A percentile compares a stretch with the other conserved stretches of the same genome.
phyloP scores from a whole-genome alignment of 1,140 invertebrate genomes.

The Panagrolaimus sp. region DNA sequence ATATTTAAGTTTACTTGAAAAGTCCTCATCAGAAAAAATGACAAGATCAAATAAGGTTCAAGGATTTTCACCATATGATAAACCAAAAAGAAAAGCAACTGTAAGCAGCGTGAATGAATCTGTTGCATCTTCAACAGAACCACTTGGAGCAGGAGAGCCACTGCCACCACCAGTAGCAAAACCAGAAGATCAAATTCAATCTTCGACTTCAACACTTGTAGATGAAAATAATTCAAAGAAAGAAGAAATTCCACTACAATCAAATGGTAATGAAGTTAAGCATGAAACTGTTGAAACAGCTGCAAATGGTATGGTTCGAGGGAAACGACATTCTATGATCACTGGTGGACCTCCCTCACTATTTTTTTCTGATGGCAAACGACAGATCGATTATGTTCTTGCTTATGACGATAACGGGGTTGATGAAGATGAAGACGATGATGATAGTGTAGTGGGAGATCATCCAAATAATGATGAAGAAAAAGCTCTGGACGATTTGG shows the following conservation, averaged over 20 bases:
- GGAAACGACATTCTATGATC: too few relatives aligned
- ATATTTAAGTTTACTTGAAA: neutral
- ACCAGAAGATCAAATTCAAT: neutral
- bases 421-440: too few relatives aligned
- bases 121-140: neutral
- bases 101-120: neutral
- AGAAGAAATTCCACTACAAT: neutral
- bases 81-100: neutral
- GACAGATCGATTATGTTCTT: conserved; percentile 48
- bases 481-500: conserved; percentile 10
- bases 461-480: conserved; percentile 28
- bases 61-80: neutral
- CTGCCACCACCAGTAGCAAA: neutral
- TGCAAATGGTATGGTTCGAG: too few relatives aligned
- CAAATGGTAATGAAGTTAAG: too few relatives aligned
- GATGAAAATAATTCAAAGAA: neutral
- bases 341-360: neutral
- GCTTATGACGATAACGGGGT: too few relatives aligned
- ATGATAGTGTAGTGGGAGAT: conserved; percentile 18
- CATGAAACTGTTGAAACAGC: too few relatives aligned
- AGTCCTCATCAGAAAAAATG: neutral
- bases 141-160: neutral
- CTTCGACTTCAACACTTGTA: neutral
- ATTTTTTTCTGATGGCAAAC: conserved; percentile 42
- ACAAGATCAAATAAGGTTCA: neutral